Conservation (phyloP, 2,888 invertebrate species). For the Ditula angustiorana region DNA sequence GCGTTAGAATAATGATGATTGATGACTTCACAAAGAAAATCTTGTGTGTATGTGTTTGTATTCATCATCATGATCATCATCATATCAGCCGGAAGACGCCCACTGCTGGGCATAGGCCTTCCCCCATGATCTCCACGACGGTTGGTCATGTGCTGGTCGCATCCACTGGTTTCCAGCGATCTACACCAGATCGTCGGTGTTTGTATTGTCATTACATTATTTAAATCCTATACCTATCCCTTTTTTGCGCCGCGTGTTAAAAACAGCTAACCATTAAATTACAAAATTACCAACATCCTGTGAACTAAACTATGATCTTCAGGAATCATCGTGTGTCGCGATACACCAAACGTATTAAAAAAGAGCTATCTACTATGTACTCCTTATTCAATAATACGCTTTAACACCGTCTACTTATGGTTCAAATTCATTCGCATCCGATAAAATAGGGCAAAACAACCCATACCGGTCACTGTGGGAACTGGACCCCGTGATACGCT, state of each 20-base stretch:
- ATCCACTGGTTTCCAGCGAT: too few relatives aligned
- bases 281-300: constrained; percentile 5
- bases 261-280: not conserved
- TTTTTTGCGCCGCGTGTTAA: not conserved
- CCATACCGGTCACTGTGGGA: constrained; percentile 50
- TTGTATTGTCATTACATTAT: too few relatives aligned
- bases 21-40: too few relatives aligned
- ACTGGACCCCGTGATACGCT: constrained; percentile 31
- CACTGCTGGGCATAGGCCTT: too few relatives aligned
- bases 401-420: not conserved
- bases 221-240: not conserved
- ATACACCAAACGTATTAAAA: not conserved
- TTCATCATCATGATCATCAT: too few relatives aligned
- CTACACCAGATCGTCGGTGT: too few relatives aligned
- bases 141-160: too few relatives aligned
- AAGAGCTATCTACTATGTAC: constrained; percentile 13
- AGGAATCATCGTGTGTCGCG: not conserved
- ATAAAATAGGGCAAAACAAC: constrained; percentile 19
- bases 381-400: not conserved
- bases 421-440: not conserved
- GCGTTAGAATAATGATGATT: too few relatives aligned
- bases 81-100: too few relatives aligned
- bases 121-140: too few relatives aligned
- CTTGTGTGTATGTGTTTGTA: too few relatives aligned
- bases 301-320: constrained; percentile 1